Percentiles rank a stretch among this genome's conserved stretches.
Conservation (phyloP, 2,888 invertebrate species). For the Ectemnius continuus region DNA sequence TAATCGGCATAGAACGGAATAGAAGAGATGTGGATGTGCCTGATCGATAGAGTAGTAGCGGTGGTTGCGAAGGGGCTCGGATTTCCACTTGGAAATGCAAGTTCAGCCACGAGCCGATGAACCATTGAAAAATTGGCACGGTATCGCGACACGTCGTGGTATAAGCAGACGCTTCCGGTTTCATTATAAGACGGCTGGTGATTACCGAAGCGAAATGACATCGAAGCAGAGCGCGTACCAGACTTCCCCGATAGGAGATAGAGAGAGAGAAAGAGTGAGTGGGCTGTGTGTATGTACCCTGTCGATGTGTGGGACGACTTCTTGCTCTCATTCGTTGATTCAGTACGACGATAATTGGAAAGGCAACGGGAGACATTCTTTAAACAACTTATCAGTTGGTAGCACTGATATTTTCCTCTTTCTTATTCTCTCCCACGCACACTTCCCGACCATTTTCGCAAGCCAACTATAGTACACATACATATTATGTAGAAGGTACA, state of each 20-base stretch:
- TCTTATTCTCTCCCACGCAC: slow-evolving; percentile 17
- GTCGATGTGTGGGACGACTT: slow-evolving; percentile 19
- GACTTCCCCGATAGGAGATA: background rate
- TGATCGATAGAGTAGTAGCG: background rate
- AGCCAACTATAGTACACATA: no score
- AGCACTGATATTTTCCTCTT: slow-evolving; percentile 8
- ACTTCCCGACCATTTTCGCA: no score
- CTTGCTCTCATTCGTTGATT: slow-evolving; percentile 49
- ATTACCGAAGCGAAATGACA: slow-evolving; percentile 58
- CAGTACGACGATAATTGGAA: slow-evolving; percentile 46
- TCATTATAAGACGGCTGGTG: slow-evolving; percentile 45
- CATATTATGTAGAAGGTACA: background rate
- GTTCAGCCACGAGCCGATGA: slow-evolving; percentile 7
- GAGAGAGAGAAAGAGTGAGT: no score
- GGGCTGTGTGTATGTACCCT: background rate
- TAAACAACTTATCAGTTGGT: slow-evolving; percentile 15
- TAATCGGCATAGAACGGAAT: no score
- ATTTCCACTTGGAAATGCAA: background rate
- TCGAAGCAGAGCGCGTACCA: slow-evolving; percentile 48
- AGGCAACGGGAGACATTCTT: slow-evolving; percentile 38
- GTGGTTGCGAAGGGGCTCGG: no score
- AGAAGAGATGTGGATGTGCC: background rate
- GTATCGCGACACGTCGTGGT: slow-evolving; percentile 13
- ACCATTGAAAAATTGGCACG: slow-evolving; percentile 30
- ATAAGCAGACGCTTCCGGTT: slow-evolving; percentile 51